phyloP scores from a whole-genome alignment of 1,140 invertebrate genomes.

The Papilio xuthus region DNA sequence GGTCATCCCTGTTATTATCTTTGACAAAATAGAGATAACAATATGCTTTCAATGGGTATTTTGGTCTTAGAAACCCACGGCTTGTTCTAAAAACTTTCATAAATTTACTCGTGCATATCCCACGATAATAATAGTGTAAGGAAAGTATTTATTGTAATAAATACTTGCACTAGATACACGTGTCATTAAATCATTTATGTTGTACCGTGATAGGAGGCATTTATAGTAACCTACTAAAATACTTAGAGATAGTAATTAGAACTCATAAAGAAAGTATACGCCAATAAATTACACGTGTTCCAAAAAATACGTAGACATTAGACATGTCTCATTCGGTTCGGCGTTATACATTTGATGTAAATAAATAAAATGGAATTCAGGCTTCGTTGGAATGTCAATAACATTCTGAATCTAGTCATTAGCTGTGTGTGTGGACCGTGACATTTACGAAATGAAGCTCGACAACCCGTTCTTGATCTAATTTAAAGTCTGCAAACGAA shows the following conservation, averaged over 20 bases:
- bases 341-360: conserved; percentile 45
- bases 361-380: conserved; percentile 49
- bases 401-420: conserved; percentile 62
- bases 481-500: conserved; percentile 35
- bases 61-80: too few relatives aligned
- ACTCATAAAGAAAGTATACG: conserved; percentile 16
- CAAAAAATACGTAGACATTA: neutral
- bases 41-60: too few relatives aligned
- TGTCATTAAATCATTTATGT: neutral
- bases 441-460: conserved; percentile 65
- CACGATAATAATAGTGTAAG: neutral
- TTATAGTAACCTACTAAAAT: conserved; percentile 3
- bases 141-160: neutral
- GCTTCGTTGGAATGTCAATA: conserved; percentile 54
- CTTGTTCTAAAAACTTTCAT: too few relatives aligned
- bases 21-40: too few relatives aligned
- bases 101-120: neutral
- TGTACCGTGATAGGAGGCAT: neutral
- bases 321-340: neutral
- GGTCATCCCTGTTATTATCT: too few relatives aligned
- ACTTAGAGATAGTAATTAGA: neutral
- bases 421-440: conserved; percentile 63
- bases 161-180: neutral
- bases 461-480: conserved; percentile 52
- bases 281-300: conserved; percentile 16